Evolutionary conservation across 2,888 invertebrate genomes (phyloP).

Genomic region (Megamerina dolium): DNA sequence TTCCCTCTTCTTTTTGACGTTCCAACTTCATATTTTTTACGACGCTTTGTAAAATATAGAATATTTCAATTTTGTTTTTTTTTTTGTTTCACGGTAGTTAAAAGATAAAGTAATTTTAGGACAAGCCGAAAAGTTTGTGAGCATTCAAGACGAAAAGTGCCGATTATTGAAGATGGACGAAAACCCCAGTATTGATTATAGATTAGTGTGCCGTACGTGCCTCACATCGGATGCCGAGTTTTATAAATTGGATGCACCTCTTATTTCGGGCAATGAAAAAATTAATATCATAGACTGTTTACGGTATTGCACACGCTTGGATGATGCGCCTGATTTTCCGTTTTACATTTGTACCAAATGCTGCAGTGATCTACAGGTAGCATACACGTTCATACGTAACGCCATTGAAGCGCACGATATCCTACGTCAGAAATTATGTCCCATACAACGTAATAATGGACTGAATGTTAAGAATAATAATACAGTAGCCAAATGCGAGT

Average conservation of each 20-base stretch:
- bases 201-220: slow-evolving; percentile 37
- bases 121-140: too few relatives aligned
- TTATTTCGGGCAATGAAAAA: slow-evolving; percentile 21
- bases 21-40: too few relatives aligned
- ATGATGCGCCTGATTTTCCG: slow-evolving; percentile 28
- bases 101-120: too few relatives aligned
- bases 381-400: slow-evolving; percentile 37
- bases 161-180: too few relatives aligned
- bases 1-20: too few relatives aligned
- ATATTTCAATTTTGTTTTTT: too few relatives aligned
- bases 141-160: too few relatives aligned
- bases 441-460: slow-evolving; percentile 11
- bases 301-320: slow-evolving; percentile 30
- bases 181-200: too few relatives aligned
- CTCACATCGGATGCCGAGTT: slow-evolving; percentile 36
- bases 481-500: not conserved
- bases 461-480: not conserved
- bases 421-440: slow-evolving; percentile 23
- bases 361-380: slow-evolving; percentile 32
- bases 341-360: slow-evolving; percentile 35
- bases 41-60: too few relatives aligned
- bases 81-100: too few relatives aligned
- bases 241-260: slow-evolving; percentile 30
- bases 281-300: slow-evolving; percentile 33
- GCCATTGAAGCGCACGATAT: slow-evolving; percentile 36